Base-by-base conservation (phyloP, 2,888 invertebrate species). In the Apamea sordens region DNA sequence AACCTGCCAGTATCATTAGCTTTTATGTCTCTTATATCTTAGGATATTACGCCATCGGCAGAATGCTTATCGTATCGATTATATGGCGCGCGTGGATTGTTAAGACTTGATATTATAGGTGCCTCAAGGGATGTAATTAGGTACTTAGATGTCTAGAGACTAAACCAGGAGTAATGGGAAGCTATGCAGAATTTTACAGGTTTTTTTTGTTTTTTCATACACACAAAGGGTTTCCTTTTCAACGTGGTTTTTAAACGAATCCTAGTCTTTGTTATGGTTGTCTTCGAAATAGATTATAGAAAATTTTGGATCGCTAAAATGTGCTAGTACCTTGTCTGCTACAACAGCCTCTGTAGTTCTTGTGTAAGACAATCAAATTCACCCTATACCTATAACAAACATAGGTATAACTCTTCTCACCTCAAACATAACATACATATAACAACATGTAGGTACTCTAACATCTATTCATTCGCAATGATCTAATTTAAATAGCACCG, bases 1-100 rank as follows among this genome's bases (percentile, higher is more conserved):
- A 92, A 92, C 91, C 89, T 92, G 90, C 84, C 56, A 86, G 84
- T 91, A 92, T 91, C 92, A 90, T 92, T 89, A 88, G 88, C 88
- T 90, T 91, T 92, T 91, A 91, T 89, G 85, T 87, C 88, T 86
- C 79, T 87, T 84, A 87, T 86, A 88, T 88, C 81, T 84, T 75
- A 67, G 73, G 76, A 75, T 86, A 78, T 78, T 80, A 79, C 73
- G 65, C 74, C 79, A 77, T 83, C 75, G 79, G 77, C 64, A 78
- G 74, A 83, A 79, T 80, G 69, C 79, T 88, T 79, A 79, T 77
- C 74, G 68, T 76, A 83, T 78, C 64, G 65, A 71, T 82, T 71
- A 53, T 64, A 69, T 73, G 63, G 78, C 41, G 50, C n/a, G 70
- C 63, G 71, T 61, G 59, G 76, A 81, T 71, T 80, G 82, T 72